Evolutionary conservation across 37 sponge, comb jelly and placozoan species (phyloP).

Genomic region (Chondrilla cf. caribensis): DNA sequence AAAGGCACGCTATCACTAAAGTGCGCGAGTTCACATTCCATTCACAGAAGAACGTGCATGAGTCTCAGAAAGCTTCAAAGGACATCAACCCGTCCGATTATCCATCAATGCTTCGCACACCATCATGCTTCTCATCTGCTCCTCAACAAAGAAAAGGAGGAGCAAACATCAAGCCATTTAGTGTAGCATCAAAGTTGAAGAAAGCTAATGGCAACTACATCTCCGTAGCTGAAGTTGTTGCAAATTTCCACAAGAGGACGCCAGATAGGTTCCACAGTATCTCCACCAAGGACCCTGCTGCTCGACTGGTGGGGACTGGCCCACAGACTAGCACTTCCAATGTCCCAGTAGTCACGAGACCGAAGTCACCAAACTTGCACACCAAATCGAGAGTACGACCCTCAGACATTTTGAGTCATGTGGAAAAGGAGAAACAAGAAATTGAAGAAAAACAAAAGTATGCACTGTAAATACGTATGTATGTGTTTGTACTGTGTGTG

Average conservation of each 20-base stretch:
- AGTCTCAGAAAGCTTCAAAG: not conserved
- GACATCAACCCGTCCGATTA: not conserved
- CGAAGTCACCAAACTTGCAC: slow-evolving; percentile 58
- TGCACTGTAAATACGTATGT: not conserved
- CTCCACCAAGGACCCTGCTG: not conserved
- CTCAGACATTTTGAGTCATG: slow-evolving; percentile 26
- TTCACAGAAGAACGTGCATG: not conserved
- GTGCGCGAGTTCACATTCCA: slow-evolving; percentile 54
- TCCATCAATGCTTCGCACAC: slow-evolving; percentile 34
- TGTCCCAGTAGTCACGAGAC: slow-evolving; percentile 23
- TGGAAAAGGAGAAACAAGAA: slow-evolving; percentile 64
- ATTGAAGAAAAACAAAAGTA: slow-evolving; percentile 48
- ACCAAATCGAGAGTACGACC: slow-evolving; percentile 46
- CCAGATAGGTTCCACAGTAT: slow-evolving; percentile 53
- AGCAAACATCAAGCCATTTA: slow-evolving; percentile 56
- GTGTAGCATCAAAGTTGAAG: slow-evolving; percentile 28
- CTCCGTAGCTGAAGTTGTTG: slow-evolving; percentile 45
- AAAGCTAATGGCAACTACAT: slow-evolving; percentile 4
- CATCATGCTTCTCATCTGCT: not conserved
- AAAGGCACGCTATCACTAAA: slow-evolving; percentile 32
- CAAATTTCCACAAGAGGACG: slow-evolving; percentile 53
- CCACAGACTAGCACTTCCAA: not conserved
- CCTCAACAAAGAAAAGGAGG: slow-evolving; percentile 23
- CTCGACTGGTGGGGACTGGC: not conserved
- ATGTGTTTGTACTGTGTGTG: not conserved